Evolutionary conservation across 2,797 vertebrate genomes (phyloP), one percentile per base, ranked within the genome.

Genomic region (Oceanodroma leucorhoa): DNA sequence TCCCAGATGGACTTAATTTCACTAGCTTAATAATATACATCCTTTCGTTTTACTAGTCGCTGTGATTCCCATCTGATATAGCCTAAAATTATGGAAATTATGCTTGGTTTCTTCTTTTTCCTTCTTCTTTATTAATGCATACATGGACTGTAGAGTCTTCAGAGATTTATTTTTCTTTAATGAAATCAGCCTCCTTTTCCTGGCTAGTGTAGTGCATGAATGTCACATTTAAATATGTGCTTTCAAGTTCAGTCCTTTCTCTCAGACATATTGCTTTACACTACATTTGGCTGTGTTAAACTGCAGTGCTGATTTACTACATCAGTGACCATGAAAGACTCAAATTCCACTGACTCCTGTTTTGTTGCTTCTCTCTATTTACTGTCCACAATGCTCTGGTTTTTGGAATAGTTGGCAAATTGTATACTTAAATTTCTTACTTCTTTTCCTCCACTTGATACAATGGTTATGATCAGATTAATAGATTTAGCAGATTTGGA

Each of bases 91-190:
- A 53, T 45, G 34, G 14, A 54, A 94, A 93, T 90, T 83, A 73
- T 54, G 17, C 45, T 85, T 67, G 38, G 22, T 50, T 66, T 77
- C 48, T 50, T 45, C 46, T 53, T 17, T 10, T 10, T 7, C 4
- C 2, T 24, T 32, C 36, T 48, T 70, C 60, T 67, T 87, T 67
- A 71, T 96, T 85, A 91, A 72, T 86, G 34, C 26, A 36, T 69
- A 48, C 34, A 54, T 32, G 21, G 43, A 36, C 41, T 36, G 14
- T 43, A 80, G 34, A 58, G 43, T 82, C 75, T 87, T 92, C 30
- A 70, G 85, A 92, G 92, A 91, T 91, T 91, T 95, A 69, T 91
- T 94, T 93, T 89, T 88, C 87, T 91, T 86, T 92, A 91, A 92
- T 95, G 66, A 92, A 95, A 94, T 90, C 82, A 92, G 66, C 82